A percentile compares a stretch with the other conserved stretches of the same genome.
These are phyloP conservation scores for Lycaena phlaeas DNA, from an alignment of 2,888 invertebrate genomes.

Conservation along the genomic window DNA sequence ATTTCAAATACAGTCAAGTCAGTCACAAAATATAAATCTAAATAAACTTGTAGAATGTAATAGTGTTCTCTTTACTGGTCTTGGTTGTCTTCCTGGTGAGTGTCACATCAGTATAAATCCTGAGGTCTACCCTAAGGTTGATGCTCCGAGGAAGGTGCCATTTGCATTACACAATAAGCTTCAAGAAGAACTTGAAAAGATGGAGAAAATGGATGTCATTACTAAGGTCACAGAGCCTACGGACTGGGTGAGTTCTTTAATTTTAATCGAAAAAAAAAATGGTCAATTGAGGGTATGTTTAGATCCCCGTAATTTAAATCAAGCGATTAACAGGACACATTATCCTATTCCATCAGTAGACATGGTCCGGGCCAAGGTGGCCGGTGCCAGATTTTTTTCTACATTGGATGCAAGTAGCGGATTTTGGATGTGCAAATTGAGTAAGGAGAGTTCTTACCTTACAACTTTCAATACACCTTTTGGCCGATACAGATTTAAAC, in stretches of 20 bases:
- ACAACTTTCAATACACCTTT: constrained; percentile 7
- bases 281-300: constrained; percentile 18
- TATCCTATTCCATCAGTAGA: constrained; percentile 18
- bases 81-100: constrained; percentile 20
- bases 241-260: constrained; percentile 17
- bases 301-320: constrained; percentile 17
- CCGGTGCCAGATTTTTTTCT: constrained; percentile 15
- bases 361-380: constrained; percentile 11
- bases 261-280: constrained; percentile 16
- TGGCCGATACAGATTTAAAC: constrained; percentile 17
- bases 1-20: constrained; percentile 1
- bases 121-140: constrained; percentile 16
- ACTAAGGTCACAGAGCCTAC: constrained; percentile 19
- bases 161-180: constrained; percentile 17
- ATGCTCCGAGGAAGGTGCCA: constrained; percentile 19
- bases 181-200: constrained; percentile 16
- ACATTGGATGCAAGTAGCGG: constrained; percentile 19
- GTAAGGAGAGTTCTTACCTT: constrained; percentile 5
- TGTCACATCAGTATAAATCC: constrained; percentile 15
- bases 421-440: constrained; percentile 15
- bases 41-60: constrained; percentile 14
- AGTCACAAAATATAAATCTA: constrained; percentile 10
- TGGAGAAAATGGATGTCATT: constrained; percentile 20
- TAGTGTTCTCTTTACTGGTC: constrained; percentile 16
- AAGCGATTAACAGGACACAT: constrained; percentile 15